Percentiles rank a stretch among this genome's conserved stretches.
phyloP scores from a whole-genome alignment of 64 coral and sea anemone species.

The Exaiptasia diaphana region DNA sequence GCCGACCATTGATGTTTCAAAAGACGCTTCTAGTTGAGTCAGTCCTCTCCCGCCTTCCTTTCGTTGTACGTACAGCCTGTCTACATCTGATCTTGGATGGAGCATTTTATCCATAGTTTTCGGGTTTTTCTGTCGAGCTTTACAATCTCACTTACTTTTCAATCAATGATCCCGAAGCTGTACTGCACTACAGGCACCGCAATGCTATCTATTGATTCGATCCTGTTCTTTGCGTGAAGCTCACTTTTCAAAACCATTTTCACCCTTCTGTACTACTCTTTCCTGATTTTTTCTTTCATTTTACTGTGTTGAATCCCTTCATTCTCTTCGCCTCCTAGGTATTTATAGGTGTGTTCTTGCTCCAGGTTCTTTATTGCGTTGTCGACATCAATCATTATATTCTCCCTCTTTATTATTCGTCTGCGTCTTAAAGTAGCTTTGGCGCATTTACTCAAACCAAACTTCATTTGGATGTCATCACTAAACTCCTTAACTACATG shows the following conservation, averaged over 20 bases:
- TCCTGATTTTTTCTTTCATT: conserved; percentile 25
- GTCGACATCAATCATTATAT: not conserved
- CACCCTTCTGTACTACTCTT: conserved; percentile 4
- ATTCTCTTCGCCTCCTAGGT: conserved; percentile 24
- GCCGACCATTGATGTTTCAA: not conserved
- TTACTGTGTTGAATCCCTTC: conserved; percentile 43
- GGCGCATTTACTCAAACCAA: conserved; percentile 3
- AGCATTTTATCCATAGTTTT: not conserved
- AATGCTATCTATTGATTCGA: conserved; percentile 11
- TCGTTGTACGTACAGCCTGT: conserved; percentile 3
- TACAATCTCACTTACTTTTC: not conserved
- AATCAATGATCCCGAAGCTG: conserved; percentile 9
- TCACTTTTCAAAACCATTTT: conserved; percentile 13
- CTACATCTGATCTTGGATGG: not conserved
- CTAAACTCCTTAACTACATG: not conserved
- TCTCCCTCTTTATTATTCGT: not conserved
- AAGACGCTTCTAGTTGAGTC: not conserved
- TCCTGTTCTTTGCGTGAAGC: conserved; percentile 8
- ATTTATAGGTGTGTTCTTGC: conserved; percentile 32
- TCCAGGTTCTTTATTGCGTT: not conserved
- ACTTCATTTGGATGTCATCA: conserved; percentile 5
- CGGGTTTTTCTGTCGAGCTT: conserved; percentile 4
- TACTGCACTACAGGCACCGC: conserved; percentile 14
- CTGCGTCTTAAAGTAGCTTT: conserved; percentile 5
- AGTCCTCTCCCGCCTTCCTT: not conserved